Evolutionary conservation across 2,888 invertebrate genomes (phyloP).

Genomic region (Lasioglossum villosulum): DNA sequence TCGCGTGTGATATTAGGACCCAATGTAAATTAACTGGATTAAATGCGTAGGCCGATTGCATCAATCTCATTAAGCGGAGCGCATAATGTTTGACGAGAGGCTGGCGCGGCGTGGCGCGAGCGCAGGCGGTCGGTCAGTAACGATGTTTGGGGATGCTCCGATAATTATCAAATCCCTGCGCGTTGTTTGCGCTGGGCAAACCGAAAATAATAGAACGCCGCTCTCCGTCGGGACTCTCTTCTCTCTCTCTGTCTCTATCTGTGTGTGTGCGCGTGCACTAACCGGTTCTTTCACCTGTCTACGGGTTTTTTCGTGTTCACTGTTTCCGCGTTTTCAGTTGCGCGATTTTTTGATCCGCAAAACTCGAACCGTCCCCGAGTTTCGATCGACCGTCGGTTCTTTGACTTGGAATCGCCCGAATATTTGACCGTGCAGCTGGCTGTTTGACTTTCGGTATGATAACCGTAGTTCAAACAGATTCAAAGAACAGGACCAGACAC

Average conservation of each 20-base stretch:
- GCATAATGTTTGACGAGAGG: constrained; percentile 77
- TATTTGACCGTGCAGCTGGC: constrained; percentile 2
- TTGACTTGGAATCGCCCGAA: constrained; percentile 9
- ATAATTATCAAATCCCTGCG: constrained; percentile 77
- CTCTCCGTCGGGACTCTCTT: constrained; percentile 13
- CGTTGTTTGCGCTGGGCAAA: constrained; percentile 74
- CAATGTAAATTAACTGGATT: constrained; percentile 77
- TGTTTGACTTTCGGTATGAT: constrained; percentile 37
- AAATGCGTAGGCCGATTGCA: constrained; percentile 78
- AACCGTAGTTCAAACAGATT: constrained; percentile 24
- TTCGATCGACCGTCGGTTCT: not conserved
- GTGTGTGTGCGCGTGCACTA: not conserved
- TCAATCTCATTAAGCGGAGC: constrained; percentile 80
- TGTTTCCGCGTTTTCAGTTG: not conserved
- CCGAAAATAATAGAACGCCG: constrained; percentile 77
- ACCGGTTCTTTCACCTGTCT: not conserved
- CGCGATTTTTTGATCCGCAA: not conserved
- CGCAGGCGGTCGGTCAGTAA: constrained; percentile 72
- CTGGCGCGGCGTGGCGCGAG: constrained; percentile 47
- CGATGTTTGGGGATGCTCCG: constrained; percentile 78
- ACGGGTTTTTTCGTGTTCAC: not conserved
- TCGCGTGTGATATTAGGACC: constrained; percentile 71
- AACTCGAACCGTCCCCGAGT: not conserved
- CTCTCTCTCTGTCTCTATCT: not conserved
- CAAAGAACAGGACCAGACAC: not conserved